These are phyloP conservation scores for Xiphophorus hellerii DNA, from an alignment of 2,113 vertebrate species.

Conservation along the genomic window DNA sequence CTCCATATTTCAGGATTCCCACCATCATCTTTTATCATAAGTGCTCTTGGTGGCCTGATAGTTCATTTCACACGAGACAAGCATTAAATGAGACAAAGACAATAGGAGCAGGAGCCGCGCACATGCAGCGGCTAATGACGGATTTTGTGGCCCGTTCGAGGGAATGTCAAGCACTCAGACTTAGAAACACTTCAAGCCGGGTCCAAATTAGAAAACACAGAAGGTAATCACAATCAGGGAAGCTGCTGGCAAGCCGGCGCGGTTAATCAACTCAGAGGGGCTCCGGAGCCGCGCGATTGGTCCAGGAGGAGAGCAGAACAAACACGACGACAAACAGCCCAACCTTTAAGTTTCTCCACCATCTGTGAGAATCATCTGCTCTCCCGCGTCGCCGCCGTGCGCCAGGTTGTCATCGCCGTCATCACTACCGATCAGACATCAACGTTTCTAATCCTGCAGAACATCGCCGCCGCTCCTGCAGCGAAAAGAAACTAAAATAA, in stretches of 20 bases:
- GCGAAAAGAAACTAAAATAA: constrained; percentile 12
- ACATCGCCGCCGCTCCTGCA: constrained; percentile 24
- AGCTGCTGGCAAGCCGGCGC: constrained; percentile 32
- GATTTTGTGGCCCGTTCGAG: constrained; percentile 50
- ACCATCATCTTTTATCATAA: constrained; percentile 63
- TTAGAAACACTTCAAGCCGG: constrained; percentile 51
- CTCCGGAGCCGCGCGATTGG: constrained; percentile 24
- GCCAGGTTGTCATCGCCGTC: constrained; percentile 53
- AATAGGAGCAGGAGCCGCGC: constrained; percentile 36
- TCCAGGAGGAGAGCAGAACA: constrained; percentile 43
- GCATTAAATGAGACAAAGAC: constrained; percentile 71
- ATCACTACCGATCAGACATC: constrained; percentile 49
- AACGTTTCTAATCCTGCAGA: constrained; percentile 22
- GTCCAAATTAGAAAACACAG: constrained; percentile 66
- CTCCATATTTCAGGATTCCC: constrained; percentile 63
- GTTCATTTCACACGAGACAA: constrained; percentile 71
- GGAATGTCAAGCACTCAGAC: constrained; percentile 37
- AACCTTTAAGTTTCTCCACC: constrained; percentile 60
- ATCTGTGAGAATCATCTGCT: constrained; percentile 71
- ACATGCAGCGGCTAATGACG: constrained; percentile 39
- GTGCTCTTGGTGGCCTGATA: constrained; percentile 51
- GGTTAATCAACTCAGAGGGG: constrained; percentile 50
- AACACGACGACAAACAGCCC: constrained; percentile 47
- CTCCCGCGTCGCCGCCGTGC: constrained; percentile 22
- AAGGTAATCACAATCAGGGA: constrained; percentile 53